These are phyloP conservation scores for Microplitis deprimator DNA, from an alignment of 2,888 invertebrate species.

Conservation along the genomic window DNA sequence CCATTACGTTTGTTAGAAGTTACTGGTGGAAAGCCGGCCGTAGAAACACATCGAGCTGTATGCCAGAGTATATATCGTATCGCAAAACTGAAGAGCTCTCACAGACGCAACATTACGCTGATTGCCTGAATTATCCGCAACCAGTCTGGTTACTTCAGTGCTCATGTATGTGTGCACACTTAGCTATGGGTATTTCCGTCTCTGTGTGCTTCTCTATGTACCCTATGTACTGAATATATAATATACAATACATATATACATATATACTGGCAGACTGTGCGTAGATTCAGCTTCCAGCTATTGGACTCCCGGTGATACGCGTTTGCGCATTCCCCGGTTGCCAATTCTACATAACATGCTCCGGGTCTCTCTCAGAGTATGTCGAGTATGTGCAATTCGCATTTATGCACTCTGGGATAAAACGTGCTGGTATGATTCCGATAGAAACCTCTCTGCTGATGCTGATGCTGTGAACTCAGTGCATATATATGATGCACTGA, in stretches of 20 bases:
- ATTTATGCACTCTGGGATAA: slow-evolving; percentile 36
- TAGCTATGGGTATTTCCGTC: slow-evolving; percentile 23
- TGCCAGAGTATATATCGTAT: slow-evolving; percentile 53
- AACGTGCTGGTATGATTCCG: slow-evolving; percentile 42
- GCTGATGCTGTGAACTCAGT: neutral
- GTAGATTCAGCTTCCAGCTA: slow-evolving; percentile 35
- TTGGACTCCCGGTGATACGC: slow-evolving; percentile 37
- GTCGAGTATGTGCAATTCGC: slow-evolving; percentile 35
- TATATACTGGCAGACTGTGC: neutral
- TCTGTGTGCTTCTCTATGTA: neutral
- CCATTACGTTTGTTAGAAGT: slow-evolving; percentile 25
- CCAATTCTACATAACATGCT: neutral
- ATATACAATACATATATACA: slow-evolving; percentile 24
- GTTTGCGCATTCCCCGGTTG: slow-evolving; percentile 35
- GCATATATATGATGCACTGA: neutral
- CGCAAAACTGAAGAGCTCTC: slow-evolving; percentile 66
- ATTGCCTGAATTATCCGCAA: slow-evolving; percentile 71
- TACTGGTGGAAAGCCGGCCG: slow-evolving; percentile 3
- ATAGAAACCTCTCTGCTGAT: neutral
- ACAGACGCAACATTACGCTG: slow-evolving; percentile 70
- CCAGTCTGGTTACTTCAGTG: slow-evolving; percentile 53
- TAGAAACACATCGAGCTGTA: slow-evolving; percentile 19
- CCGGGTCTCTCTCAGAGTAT: slow-evolving; percentile 6
- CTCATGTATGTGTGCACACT: slow-evolving; percentile 41
- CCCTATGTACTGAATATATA: slow-evolving; percentile 22